These are phyloP conservation scores for Urocyon cinereoargenteus DNA, from an alignment of 2,797 vertebrate genomes.

Conservation along the genomic window DNA sequence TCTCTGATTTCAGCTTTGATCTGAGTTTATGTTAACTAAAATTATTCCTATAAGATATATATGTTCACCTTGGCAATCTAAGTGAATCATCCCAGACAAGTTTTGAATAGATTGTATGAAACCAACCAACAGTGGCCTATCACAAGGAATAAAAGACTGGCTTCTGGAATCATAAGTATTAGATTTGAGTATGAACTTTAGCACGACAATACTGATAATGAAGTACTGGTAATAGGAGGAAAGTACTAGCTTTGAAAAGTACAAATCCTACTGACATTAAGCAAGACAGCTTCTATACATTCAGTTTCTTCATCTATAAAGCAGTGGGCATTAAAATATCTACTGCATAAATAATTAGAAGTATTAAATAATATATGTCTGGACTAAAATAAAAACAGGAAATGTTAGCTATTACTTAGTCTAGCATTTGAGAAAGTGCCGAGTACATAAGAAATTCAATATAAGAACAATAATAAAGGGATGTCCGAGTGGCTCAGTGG, in stretches of 20 bases:
- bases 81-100: neutral
- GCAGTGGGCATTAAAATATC: neutral
- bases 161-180: neutral
- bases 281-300: neutral
- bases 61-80: neutral
- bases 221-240: neutral
- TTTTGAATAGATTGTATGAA: neutral
- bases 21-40: conserved; percentile 53
- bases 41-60: neutral
- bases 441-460: neutral
- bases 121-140: neutral
- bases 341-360: neutral
- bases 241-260: neutral
- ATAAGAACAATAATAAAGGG: neutral
- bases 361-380: neutral
- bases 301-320: neutral
- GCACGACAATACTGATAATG: neutral
- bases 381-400: neutral
- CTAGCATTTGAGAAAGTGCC: neutral
- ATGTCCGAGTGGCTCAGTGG: too few species aligned
- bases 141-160: neutral
- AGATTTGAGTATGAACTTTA: neutral
- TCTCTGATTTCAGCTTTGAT: conserved; percentile 42
- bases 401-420: neutral
- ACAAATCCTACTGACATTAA: neutral